phyloP scores from a whole-genome alignment of 2,888 invertebrate species.

The Reticulitermes lucifugus region DNA sequence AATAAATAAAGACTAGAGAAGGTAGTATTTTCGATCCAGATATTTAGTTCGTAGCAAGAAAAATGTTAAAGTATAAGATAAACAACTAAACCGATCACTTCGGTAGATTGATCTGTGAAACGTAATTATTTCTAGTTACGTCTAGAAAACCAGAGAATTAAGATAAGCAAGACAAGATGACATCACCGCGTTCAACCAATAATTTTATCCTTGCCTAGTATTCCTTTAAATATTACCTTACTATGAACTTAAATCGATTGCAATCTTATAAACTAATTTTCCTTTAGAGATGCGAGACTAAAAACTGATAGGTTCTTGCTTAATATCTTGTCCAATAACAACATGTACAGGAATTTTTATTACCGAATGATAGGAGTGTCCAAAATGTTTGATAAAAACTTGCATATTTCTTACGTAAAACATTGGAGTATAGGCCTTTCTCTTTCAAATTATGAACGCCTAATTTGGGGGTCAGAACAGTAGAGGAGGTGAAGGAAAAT shows the following conservation, averaged over 20 bases:
- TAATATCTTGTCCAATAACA: slow-evolving; percentile 25
- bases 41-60: too few species aligned
- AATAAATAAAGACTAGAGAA: too few species aligned
- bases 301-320: slow-evolving; percentile 16
- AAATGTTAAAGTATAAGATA: too few species aligned
- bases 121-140: neutral
- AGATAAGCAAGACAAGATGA: neutral
- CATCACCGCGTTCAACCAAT: neutral
- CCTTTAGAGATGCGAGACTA: slow-evolving; percentile 10
- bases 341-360: slow-evolving; percentile 4
- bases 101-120: neutral
- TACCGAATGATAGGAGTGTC: neutral
- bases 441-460: too few species aligned
- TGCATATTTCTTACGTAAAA: too few species aligned
- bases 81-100: too few species aligned
- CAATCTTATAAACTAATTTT: slow-evolving; percentile 10
- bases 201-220: neutral
- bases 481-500: too few species aligned
- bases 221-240: neutral
- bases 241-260: neutral
- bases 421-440: too few species aligned
- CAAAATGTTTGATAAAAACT: neutral
- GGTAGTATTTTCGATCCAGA: too few species aligned
- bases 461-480: too few species aligned
- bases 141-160: neutral